Percentiles rank a stretch among this genome's conserved stretches.
phyloP scores from a whole-genome alignment of 2,888 invertebrate genomes.

The Metalampra italica region DNA sequence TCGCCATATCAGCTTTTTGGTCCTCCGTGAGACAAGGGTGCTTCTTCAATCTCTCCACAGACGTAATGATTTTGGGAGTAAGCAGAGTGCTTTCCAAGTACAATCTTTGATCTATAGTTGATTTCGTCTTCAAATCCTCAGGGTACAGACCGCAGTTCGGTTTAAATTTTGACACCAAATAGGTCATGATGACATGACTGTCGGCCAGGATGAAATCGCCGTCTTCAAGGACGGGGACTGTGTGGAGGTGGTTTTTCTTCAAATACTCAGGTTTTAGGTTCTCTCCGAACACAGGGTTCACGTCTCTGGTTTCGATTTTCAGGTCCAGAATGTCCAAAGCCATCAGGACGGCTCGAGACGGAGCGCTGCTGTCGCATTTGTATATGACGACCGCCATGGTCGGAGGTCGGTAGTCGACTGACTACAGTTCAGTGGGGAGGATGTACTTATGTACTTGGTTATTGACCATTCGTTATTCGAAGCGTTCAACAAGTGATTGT shows the following conservation, averaged over 20 bases:
- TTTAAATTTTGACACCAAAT: slow-evolving; percentile 36
- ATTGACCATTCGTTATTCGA: neutral
- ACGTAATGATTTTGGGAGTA: slow-evolving; percentile 32
- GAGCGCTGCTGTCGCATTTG: slow-evolving; percentile 36
- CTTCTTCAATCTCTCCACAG: slow-evolving; percentile 28
- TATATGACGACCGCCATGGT: slow-evolving; percentile 26
- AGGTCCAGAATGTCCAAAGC: slow-evolving; percentile 30
- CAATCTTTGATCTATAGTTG: slow-evolving; percentile 35
- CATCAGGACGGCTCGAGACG: slow-evolving; percentile 36
- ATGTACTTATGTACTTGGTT: neutral
- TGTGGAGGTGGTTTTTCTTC: slow-evolving; percentile 41
- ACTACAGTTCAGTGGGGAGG: neutral
- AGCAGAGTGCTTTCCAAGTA: slow-evolving; percentile 41
- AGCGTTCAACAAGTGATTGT: neutral
- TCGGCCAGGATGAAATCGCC: slow-evolving; percentile 33
- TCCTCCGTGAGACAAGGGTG: slow-evolving; percentile 16
- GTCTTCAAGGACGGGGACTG: slow-evolving; percentile 44
- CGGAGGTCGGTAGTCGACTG: neutral
- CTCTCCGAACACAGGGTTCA: slow-evolving; percentile 30
- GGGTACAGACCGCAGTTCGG: slow-evolving; percentile 31
- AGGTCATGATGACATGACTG: slow-evolving; percentile 43
- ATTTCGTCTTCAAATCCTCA: slow-evolving; percentile 25
- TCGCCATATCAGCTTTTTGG: slow-evolving; percentile 28
- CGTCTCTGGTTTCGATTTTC: slow-evolving; percentile 29
- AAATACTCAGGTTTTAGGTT: slow-evolving; percentile 34